phyloP scores from a whole-genome alignment of 2,797 vertebrate species.

The Lacerta viridis region DNA sequence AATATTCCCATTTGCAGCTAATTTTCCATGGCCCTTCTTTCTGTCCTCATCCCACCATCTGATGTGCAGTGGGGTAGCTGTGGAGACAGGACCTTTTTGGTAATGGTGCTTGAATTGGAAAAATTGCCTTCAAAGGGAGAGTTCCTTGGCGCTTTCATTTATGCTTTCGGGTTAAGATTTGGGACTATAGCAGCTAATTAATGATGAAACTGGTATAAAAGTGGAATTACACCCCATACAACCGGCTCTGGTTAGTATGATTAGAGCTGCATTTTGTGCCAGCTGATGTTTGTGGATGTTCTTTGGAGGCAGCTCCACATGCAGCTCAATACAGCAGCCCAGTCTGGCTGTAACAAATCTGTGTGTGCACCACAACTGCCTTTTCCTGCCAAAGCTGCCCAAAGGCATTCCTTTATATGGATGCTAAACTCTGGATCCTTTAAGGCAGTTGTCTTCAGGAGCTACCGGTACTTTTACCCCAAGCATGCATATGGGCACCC shows the following conservation, averaged over 20 bases:
- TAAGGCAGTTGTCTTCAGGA: not conserved
- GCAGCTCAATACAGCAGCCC: not conserved
- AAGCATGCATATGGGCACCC: too few species aligned
- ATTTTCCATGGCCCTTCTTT: not conserved
- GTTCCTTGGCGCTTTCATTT: not conserved
- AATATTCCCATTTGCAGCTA: not conserved
- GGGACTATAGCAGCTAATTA: not conserved
- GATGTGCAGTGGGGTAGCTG: not conserved
- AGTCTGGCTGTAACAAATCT: not conserved
- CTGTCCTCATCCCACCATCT: not conserved
- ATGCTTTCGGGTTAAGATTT: not conserved
- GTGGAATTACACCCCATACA: not conserved
- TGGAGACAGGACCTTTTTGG: not conserved
- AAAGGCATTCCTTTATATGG: not conserved
- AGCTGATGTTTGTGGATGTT: not conserved
- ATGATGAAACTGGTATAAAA: not conserved
- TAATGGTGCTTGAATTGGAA: not conserved
- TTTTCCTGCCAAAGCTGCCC: not conserved
- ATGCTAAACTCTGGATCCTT: not conserved
- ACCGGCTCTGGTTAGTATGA: not conserved
- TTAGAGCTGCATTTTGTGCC: too few species aligned
- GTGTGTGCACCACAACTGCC: not conserved
- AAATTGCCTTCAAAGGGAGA: not conserved
- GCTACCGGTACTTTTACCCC: not conserved
- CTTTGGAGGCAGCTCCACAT: not conserved